A percentile compares a stretch with the other conserved stretches of the same genome.
Conservation (phyloP, 1,140 invertebrate species). For the Drosophila subpulchrella region DNA sequence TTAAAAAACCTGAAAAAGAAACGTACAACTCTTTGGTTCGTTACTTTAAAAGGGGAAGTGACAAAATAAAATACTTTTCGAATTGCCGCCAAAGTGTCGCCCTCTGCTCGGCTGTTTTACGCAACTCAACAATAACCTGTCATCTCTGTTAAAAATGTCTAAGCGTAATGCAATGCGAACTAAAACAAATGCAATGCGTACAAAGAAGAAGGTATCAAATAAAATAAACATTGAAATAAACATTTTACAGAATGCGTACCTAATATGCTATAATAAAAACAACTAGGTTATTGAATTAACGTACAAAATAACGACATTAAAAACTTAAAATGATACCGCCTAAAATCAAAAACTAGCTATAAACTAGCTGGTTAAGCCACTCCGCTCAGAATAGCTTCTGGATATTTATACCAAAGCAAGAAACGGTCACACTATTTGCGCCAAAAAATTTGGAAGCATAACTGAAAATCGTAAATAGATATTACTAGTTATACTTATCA, state of each 20-base stretch:
- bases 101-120: not conserved
- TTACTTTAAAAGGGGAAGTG: not conserved
- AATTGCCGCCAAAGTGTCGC: not conserved
- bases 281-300: too few species aligned
- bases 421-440: slow-evolving; percentile 13
- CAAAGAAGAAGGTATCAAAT: not conserved
- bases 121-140: not conserved
- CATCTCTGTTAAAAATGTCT: not conserved
- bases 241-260: too few species aligned
- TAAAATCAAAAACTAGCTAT: not conserved
- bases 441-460: slow-evolving; percentile 13
- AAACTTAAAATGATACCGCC: too few species aligned
- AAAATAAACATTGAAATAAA: too few species aligned
- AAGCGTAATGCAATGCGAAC: too few species aligned
- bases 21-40: not conserved
- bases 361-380: not conserved
- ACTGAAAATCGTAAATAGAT: not conserved
- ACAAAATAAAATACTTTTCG: not conserved
- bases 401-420: not conserved
- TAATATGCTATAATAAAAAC: too few species aligned
- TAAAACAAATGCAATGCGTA: not conserved
- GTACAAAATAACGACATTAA: too few species aligned
- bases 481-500: not conserved
- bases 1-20: too few species aligned
- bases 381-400: not conserved